These are phyloP conservation scores for Phasianus colchicus DNA, from an alignment of 2,113 vertebrate species.

Conservation along the genomic window DNA sequence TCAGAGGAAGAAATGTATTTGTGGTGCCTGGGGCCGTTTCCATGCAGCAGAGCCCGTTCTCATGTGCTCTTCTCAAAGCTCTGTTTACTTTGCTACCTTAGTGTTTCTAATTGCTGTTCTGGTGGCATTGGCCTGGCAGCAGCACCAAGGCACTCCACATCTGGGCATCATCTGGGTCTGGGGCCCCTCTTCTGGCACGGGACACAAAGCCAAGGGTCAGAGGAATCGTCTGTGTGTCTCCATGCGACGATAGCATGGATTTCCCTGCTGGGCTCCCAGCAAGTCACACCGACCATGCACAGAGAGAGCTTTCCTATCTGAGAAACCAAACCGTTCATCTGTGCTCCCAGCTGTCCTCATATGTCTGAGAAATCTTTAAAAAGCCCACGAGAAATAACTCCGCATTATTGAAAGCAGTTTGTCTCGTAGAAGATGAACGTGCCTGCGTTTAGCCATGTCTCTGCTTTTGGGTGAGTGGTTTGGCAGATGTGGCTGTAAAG, in stretches of 20 bases:
- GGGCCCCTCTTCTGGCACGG: background rate
- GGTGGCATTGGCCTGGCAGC: slow-evolving; percentile 56
- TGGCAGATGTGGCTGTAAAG: background rate
- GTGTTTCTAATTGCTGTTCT: slow-evolving; percentile 73
- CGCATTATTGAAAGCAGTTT: slow-evolving; percentile 58
- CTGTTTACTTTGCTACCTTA: slow-evolving; percentile 63
- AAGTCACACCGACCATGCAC: background rate
- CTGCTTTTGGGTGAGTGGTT: slow-evolving; percentile 5
- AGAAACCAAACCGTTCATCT: slow-evolving; percentile 46
- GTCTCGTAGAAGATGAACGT: slow-evolving; percentile 33
- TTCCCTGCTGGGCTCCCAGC: background rate
- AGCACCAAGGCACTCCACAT: slow-evolving; percentile 17
- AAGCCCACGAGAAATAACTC: slow-evolving; percentile 64
- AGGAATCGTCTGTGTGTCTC: slow-evolving; percentile 10
- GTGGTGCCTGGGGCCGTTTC: slow-evolving; percentile 50
- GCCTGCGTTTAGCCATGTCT: background rate
- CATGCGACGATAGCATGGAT: background rate
- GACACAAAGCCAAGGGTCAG: slow-evolving; percentile 26
- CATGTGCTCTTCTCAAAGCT: slow-evolving; percentile 66
- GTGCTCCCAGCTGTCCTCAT: slow-evolving; percentile 47
- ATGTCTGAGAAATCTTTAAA: slow-evolving; percentile 60
- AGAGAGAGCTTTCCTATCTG: slow-evolving; percentile 51
- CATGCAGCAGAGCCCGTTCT: slow-evolving; percentile 36
- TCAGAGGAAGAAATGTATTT: slow-evolving; percentile 68
- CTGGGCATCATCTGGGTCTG: background rate